These are phyloP conservation scores for human (Homo sapiens) DNA, from an alignment of 2,113 vertebrate genomes.

Conservation along the genomic window GRCh38 chr4:142104501-142105000, in stretches of 20 bases:
- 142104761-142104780: neutral
- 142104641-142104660: too few species aligned
- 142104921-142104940: neutral
- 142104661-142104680: neutral
- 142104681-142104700: neutral
- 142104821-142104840: neutral
- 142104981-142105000: neutral
- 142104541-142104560: neutral
- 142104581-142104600: neutral
- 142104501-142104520: neutral
- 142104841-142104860: neutral
- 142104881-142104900: neutral
- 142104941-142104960: neutral
- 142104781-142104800: neutral
- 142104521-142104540: too few species aligned
- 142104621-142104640: neutral
- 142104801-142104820: neutral
- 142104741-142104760: neutral
- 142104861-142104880: neutral
- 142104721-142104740: neutral
- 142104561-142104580: neutral
- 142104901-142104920: neutral
- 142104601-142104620: neutral
- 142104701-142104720: neutral
- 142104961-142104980: neutral